phyloP scores from a whole-genome alignment of 2,888 invertebrate genomes.

The Catocala fraxini region DNA sequence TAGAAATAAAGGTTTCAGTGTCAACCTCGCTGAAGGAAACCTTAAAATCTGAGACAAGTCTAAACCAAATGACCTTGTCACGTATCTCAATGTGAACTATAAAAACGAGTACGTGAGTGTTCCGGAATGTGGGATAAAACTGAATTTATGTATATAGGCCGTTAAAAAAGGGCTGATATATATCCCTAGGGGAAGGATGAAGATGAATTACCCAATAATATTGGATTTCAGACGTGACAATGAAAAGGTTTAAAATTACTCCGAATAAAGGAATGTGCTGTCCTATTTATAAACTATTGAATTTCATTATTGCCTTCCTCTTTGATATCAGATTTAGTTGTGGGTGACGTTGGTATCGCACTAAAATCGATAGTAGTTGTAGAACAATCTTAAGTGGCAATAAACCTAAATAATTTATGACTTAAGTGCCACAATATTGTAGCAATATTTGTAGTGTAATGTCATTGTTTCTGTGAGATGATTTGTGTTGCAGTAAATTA shows the following conservation, averaged over 20 bases:
- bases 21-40: background rate
- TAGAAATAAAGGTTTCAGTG: background rate
- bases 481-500: background rate
- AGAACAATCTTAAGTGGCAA: conserved; percentile 8
- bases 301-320: background rate
- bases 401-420: conserved; percentile 7
- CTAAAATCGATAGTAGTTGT: conserved; percentile 2
- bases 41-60: conserved; percentile 25
- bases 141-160: conserved; percentile 44
- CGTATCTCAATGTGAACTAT: conserved; percentile 44
- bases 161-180: conserved; percentile 50
- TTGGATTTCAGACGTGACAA: conserved; percentile 43
- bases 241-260: conserved; percentile 37
- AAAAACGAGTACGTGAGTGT: conserved; percentile 49
- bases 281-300: conserved; percentile 4
- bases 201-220: conserved; percentile 49
- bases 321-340: background rate
- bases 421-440: background rate
- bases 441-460: background rate
- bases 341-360: background rate
- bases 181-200: conserved; percentile 35
- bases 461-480: background rate
- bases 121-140: conserved; percentile 38
- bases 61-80: conserved; percentile 21
- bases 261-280: conserved; percentile 20